Percentiles rank a stretch among this genome's conserved stretches.
These are phyloP conservation scores for Pandemis heparana DNA, from an alignment of 2,888 invertebrate genomes.

Conservation along the genomic window DNA sequence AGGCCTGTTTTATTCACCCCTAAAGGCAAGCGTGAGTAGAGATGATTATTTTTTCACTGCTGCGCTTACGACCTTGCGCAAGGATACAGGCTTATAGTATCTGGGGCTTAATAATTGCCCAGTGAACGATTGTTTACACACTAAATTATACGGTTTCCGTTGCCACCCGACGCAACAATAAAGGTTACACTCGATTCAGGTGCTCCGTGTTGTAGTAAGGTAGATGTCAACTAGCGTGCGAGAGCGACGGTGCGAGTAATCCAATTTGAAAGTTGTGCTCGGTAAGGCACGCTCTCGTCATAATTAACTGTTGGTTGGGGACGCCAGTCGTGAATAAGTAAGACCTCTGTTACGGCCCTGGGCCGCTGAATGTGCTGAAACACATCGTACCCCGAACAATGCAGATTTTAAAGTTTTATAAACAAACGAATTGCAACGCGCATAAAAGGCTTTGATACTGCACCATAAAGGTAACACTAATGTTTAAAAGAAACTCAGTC, in stretches of 20 bases:
- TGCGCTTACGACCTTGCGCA: neutral
- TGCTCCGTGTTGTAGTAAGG: constrained; percentile 39
- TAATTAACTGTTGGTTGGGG: constrained; percentile 71
- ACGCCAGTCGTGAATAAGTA: constrained; percentile 71
- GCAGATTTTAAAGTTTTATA: constrained; percentile 41
- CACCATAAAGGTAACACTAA: constrained; percentile 6
- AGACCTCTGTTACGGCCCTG: constrained; percentile 54
- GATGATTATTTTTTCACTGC: constrained; percentile 5
- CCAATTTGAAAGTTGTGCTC: constrained; percentile 73
- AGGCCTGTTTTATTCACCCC: neutral
- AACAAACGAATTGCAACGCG: constrained; percentile 30
- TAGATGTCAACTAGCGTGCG: constrained; percentile 46
- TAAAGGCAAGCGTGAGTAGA: neutral
- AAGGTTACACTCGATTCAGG: constrained; percentile 20
- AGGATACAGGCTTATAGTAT: constrained; percentile 15
- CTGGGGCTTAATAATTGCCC: constrained; percentile 29
- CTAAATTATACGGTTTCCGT: neutral
- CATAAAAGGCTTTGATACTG: constrained; percentile 7
- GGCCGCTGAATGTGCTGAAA: constrained; percentile 43
- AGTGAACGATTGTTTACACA: constrained; percentile 22
- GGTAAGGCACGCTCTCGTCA: constrained; percentile 57
- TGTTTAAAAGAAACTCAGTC: constrained; percentile 18
- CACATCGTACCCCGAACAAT: constrained; percentile 21
- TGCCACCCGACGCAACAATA: constrained; percentile 1
- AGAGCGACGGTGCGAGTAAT: constrained; percentile 67